phyloP scores from a whole-genome alignment of 2,113 vertebrate species.

The Brachyhypopomus gauderio region DNA sequence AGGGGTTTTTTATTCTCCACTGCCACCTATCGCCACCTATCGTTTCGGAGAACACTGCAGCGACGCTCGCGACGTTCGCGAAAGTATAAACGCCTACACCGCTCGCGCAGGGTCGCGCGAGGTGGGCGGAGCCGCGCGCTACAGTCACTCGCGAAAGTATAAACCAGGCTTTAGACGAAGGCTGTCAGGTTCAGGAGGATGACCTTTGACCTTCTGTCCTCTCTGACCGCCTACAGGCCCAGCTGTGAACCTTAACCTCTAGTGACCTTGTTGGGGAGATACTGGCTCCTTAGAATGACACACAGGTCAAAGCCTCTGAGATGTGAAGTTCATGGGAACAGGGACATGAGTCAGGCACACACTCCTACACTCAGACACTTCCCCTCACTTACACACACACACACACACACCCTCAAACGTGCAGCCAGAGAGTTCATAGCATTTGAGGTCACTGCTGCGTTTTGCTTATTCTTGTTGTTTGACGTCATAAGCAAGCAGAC shows the following conservation, averaged over 20 bases:
- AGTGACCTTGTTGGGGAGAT: constrained; percentile 1
- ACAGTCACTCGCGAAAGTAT: too few species aligned
- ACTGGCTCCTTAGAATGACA: neutral
- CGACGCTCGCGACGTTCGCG: too few species aligned
- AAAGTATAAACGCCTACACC: too few species aligned
- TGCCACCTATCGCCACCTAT: too few species aligned
- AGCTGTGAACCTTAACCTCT: constrained; percentile 24
- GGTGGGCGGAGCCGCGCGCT: too few species aligned
- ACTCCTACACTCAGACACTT: neutral
- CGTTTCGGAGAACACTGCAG: too few species aligned
- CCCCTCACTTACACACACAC: neutral
- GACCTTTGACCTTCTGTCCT: neutral
- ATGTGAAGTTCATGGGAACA: constrained; percentile 69
- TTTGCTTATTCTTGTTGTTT: too few species aligned
- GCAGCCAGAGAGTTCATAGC: too few species aligned
- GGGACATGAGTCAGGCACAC: constrained; percentile 13
- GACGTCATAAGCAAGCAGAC: too few species aligned
- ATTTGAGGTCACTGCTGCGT: neutral
- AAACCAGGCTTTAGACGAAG: too few species aligned
- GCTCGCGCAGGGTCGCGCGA: too few species aligned
- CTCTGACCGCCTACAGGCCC: neutral
- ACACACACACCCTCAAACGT: neutral
- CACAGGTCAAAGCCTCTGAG: constrained; percentile 49
- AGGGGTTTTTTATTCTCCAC: too few species aligned
- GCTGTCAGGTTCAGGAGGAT: neutral